Conservation (phyloP, 2,888 invertebrate species). For the Pristionchus mayeri region DNA sequence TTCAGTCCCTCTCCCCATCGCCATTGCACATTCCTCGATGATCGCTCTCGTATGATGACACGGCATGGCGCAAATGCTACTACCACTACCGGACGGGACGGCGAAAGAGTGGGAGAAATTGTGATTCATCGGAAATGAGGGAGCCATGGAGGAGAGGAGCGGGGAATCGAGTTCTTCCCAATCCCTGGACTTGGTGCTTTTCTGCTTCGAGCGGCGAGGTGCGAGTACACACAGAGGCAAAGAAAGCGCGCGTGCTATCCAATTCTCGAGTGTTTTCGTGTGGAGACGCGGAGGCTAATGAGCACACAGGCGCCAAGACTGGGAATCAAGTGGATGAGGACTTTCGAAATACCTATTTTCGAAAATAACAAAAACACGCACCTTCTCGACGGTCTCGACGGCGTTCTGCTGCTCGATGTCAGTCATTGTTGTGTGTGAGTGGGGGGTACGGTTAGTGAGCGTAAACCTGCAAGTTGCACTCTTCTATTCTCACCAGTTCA, state of each 20-base stretch:
- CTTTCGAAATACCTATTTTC: too few relatives aligned
- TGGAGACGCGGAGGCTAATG: not conserved
- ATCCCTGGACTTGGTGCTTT: not conserved
- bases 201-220: not conserved
- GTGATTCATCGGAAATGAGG: slow-evolving; percentile 30
- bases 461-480: not conserved
- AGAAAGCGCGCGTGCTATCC: slow-evolving; percentile 12
- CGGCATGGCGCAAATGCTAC: not conserved
- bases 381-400: slow-evolving; percentile 48
- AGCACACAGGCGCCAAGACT: slow-evolving; percentile 41
- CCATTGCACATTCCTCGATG: not conserved
- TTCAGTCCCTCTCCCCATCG: not conserved
- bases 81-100: not conserved
- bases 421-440: slow-evolving; percentile 36
- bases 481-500: not conserved
- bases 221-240: not conserved
- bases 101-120: too few relatives aligned
- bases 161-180: too few relatives aligned
- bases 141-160: not conserved
- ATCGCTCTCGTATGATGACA: not conserved
- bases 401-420: slow-evolving; percentile 41
- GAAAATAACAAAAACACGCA: not conserved
- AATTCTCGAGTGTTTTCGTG: slow-evolving; percentile 32
- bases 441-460: slow-evolving; percentile 37
- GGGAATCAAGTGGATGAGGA: too few relatives aligned